Evolutionary conservation across 2,888 invertebrate genomes (phyloP).

Genomic region (Caenorhabditis sp.): DNA sequence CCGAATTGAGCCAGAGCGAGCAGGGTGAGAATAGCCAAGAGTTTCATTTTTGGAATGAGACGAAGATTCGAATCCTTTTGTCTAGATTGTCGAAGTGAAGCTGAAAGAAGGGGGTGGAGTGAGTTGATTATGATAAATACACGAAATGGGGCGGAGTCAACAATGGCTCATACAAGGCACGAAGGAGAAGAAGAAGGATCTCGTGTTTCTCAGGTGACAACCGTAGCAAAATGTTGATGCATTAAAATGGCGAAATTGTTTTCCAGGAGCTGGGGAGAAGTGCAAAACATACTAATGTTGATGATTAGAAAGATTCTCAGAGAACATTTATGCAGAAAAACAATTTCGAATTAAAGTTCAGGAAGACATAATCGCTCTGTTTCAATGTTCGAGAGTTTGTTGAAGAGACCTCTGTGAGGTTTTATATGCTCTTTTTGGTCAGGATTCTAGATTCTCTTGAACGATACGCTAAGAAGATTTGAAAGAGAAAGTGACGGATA

Average conservation of each 20-base stretch:
- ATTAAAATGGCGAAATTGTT: constrained; percentile 17
- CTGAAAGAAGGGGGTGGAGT: constrained; percentile 34
- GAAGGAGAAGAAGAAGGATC: constrained; percentile 12
- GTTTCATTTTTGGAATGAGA: constrained; percentile 16
- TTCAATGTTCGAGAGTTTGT: neutral
- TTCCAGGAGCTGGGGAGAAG: constrained; percentile 12
- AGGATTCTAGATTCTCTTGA: no score
- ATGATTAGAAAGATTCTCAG: constrained; percentile 2
- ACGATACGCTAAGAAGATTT: constrained; percentile 2
- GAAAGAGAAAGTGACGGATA: neutral
- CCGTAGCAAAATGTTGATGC: constrained; percentile 31
- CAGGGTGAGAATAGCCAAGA: constrained; percentile 7
- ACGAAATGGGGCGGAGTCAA: constrained; percentile 39
- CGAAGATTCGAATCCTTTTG: neutral
- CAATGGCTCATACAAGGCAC: constrained; percentile 18
- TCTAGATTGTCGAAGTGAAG: constrained; percentile 30
- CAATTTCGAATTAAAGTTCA: neutral
- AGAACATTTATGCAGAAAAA: no score
- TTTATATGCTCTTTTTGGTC: no score
- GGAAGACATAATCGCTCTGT: neutral
- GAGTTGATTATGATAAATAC: constrained; percentile 51
- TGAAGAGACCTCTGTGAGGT: neutral
- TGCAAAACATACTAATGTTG: constrained; percentile 12
- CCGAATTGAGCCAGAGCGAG: constrained; percentile 2
- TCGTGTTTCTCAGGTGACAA: constrained; percentile 44